Conservation (phyloP, 2,113 vertebrate genomes). For the Gnathonemus longibarbis region DNA sequence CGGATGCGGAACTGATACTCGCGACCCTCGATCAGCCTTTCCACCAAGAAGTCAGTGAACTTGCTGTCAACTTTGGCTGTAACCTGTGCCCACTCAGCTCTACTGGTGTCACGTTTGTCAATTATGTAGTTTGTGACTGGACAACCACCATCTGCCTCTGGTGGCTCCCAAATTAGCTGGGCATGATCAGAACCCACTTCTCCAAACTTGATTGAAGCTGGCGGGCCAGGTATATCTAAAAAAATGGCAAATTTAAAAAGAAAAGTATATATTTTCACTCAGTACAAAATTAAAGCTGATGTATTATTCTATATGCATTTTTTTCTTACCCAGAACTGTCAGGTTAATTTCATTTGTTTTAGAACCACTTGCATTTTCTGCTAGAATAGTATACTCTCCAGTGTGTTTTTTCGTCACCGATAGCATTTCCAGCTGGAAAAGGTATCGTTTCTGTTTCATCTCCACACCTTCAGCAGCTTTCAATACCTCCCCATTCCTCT, state of each 20-base stretch:
- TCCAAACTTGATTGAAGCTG: slow-evolving; percentile 71
- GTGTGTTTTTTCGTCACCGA: slow-evolving; percentile 79
- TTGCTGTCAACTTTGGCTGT: slow-evolving; percentile 66
- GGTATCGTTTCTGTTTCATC: slow-evolving; percentile 73
- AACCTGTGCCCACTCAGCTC: slow-evolving; percentile 92
- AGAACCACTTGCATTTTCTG: slow-evolving; percentile 88
- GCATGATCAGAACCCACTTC: slow-evolving; percentile 76
- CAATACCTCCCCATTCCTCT: slow-evolving; percentile 69
- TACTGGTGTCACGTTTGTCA: slow-evolving; percentile 95
- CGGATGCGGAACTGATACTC: slow-evolving; percentile 95
- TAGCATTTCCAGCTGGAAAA: slow-evolving; percentile 75
- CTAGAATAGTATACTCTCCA: slow-evolving; percentile 78
- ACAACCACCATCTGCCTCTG: slow-evolving; percentile 84
- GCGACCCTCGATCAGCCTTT: slow-evolving; percentile 83
- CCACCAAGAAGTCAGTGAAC: slow-evolving; percentile 70
- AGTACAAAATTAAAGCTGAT: not conserved
- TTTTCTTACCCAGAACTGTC: slow-evolving; percentile 49
- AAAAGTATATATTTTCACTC: not conserved
- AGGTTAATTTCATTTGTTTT: slow-evolving; percentile 84
- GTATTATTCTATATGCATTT: not conserved
- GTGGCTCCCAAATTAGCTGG: slow-evolving; percentile 84
- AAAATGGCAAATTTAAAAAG: not conserved
- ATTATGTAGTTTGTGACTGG: slow-evolving; percentile 84
- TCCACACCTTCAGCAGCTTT: slow-evolving; percentile 73
- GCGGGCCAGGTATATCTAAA: slow-evolving; percentile 88